Percentiles rank a stretch among this genome's conserved stretches.
Conservation (phyloP, 1,140 invertebrate genomes). For the Procambarus clarkii region DNA sequence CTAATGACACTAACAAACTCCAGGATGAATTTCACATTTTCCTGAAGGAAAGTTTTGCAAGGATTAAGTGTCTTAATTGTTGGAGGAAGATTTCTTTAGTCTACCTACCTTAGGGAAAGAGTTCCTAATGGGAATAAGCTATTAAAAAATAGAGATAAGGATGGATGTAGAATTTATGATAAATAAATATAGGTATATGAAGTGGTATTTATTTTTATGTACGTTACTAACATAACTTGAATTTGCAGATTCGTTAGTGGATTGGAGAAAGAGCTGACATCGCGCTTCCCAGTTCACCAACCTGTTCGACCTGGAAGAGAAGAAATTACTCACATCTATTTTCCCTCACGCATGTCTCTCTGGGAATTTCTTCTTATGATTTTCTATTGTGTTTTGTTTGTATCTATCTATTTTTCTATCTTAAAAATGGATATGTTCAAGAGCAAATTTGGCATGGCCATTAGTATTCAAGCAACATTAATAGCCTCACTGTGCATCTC, state of each 20-base stretch:
- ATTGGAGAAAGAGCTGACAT: conserved; percentile 83
- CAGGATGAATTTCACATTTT: too few relatives aligned
- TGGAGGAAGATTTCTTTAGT: too few relatives aligned
- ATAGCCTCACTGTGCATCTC: conserved; percentile 94
- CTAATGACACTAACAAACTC: too few relatives aligned
- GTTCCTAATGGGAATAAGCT: too few relatives aligned
- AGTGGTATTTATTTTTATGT: too few relatives aligned
- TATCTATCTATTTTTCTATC: conserved; percentile 96
- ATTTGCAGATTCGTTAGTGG: conserved; percentile 84
- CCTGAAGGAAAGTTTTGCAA: too few relatives aligned
- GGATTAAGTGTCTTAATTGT: too few relatives aligned
- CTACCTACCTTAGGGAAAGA: too few relatives aligned
- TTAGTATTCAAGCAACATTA: conserved; percentile 92
- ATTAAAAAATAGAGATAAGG: too few relatives aligned
- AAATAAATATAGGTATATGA: too few relatives aligned
- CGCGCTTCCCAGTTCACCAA: conserved; percentile 83
- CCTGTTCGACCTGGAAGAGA: conserved; percentile 73
- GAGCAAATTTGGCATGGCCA: conserved; percentile 92
- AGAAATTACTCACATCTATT: conserved; percentile 84
- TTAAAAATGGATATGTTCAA: conserved; percentile 95
- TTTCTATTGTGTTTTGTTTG: conserved; percentile 89
- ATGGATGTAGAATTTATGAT: too few relatives aligned
- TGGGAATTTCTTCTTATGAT: conserved; percentile 88
- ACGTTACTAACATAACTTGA: neutral
- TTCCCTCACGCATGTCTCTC: conserved; percentile 90